phyloP scores from a whole-genome alignment of 2,888 invertebrate species.

The Platerodrilus igneus region DNA sequence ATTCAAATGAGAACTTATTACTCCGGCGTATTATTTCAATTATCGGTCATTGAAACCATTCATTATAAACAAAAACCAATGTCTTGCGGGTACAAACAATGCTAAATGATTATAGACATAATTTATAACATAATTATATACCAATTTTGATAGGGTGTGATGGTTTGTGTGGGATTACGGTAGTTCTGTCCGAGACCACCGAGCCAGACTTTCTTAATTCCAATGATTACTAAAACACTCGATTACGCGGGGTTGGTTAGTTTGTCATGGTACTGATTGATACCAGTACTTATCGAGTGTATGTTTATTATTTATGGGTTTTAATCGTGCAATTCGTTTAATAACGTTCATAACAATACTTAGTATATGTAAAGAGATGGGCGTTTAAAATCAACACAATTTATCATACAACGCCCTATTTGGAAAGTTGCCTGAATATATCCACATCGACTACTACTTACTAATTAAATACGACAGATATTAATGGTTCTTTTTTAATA shows the following conservation, averaged over 20 bases:
- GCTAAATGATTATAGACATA: conserved; percentile 45
- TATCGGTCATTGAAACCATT: conserved; percentile 40
- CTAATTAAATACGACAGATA: no score
- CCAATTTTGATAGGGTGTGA: conserved; percentile 48
- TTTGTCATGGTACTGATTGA: conserved; percentile 35
- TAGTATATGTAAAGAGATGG: conserved; percentile 21
- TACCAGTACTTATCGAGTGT: conserved; percentile 33
- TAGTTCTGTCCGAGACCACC: conserved; percentile 50
- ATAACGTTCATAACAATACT: conserved; percentile 31
- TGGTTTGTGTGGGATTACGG: conserved; percentile 46
- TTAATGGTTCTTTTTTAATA: no score
- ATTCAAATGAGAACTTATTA: no score
- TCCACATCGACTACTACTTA: no score
- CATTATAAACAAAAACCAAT: conserved; percentile 34
- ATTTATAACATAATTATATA: conserved; percentile 51
- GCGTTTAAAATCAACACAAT: conserved; percentile 20
- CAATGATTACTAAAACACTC: conserved; percentile 53
- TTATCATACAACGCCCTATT: no score
- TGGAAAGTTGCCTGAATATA: no score
- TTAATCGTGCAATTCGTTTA: conserved; percentile 27
- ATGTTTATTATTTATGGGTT: conserved; percentile 30
- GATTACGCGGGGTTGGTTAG: conserved; percentile 38
- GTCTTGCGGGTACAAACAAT: conserved; percentile 33
- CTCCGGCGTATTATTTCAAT: conserved; percentile 44
- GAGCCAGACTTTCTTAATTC: conserved; percentile 54